Evolutionary conservation across 2,888 invertebrate genomes (phyloP).

Genomic region (Mesorhabditis belari): DNA sequence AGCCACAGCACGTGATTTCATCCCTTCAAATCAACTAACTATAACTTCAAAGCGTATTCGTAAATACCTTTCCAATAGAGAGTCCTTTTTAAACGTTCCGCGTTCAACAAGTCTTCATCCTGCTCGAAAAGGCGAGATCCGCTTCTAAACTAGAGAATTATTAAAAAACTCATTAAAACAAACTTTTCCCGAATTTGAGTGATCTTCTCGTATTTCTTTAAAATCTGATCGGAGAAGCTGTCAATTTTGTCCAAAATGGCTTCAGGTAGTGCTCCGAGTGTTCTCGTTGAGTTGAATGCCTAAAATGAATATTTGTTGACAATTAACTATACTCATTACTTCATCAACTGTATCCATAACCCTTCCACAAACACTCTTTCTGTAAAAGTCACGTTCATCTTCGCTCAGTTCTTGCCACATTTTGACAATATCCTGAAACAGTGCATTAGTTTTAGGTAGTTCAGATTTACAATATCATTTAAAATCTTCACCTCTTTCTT

Average conservation of each 20-base stretch:
- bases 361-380: slow-evolving; percentile 11
- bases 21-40: slow-evolving; percentile 15
- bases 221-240: slow-evolving; percentile 30
- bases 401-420: slow-evolving; percentile 33
- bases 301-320: too few relatives aligned
- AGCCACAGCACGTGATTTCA: slow-evolving; percentile 71
- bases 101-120: slow-evolving; percentile 8
- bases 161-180: neutral
- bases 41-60: neutral
- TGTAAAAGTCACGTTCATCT: slow-evolving; percentile 21
- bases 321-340: too few relatives aligned
- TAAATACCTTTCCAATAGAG: slow-evolving; percentile 48
- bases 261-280: slow-evolving; percentile 79
- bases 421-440: slow-evolving; percentile 13
- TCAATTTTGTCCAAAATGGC: slow-evolving; percentile 64
- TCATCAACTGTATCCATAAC: slow-evolving; percentile 40
- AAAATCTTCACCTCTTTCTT: slow-evolving; percentile 5
- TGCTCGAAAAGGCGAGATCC: slow-evolving; percentile 2
- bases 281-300: slow-evolving; percentile 65
- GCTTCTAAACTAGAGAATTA: neutral
- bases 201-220: neutral
- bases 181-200: too few relatives aligned
- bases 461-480: too few relatives aligned
- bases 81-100: slow-evolving; percentile 26
- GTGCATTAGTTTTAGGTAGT: too few relatives aligned